Conservation (phyloP, 2,888 invertebrate genomes). For the Epirrhoe alternata region DNA sequence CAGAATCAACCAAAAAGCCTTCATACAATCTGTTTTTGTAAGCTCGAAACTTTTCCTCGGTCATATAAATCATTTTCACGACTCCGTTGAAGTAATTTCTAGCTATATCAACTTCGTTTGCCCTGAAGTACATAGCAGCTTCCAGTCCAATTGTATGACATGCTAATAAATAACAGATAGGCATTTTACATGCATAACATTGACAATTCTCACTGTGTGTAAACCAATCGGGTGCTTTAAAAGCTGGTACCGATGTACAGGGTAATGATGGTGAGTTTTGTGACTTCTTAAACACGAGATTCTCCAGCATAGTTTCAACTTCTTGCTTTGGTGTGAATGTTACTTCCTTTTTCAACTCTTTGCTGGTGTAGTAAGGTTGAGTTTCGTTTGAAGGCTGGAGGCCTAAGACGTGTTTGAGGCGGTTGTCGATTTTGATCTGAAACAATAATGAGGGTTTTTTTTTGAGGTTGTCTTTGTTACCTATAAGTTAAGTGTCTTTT, state of each 20-base stretch:
- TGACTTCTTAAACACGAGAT: slow-evolving; percentile 49
- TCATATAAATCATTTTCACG: slow-evolving; percentile 46
- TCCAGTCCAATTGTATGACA: slow-evolving; percentile 58
- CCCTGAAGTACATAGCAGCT: slow-evolving; percentile 63
- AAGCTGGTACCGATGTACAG: slow-evolving; percentile 50
- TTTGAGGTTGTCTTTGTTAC: too few relatives aligned
- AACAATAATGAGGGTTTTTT: slow-evolving; percentile 22
- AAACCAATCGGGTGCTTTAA: slow-evolving; percentile 59
- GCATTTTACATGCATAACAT: slow-evolving; percentile 63
- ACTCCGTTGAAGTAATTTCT: slow-evolving; percentile 68
- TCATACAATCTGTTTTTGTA: slow-evolving; percentile 49
- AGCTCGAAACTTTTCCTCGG: slow-evolving; percentile 51
- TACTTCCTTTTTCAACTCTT: slow-evolving; percentile 43
- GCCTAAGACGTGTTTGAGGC: slow-evolving; percentile 66
- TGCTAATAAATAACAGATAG: slow-evolving; percentile 50
- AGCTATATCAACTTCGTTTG: slow-evolving; percentile 64
- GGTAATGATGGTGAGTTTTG: slow-evolving; percentile 60
- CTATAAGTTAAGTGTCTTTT: too few relatives aligned
- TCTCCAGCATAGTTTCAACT: slow-evolving; percentile 68
- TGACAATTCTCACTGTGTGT: slow-evolving; percentile 54
- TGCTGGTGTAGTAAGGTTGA: slow-evolving; percentile 37
- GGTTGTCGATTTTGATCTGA: slow-evolving; percentile 68
- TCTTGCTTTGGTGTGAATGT: slow-evolving; percentile 51
- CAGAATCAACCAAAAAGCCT: slow-evolving; percentile 52
- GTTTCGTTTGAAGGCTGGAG: slow-evolving; percentile 54